These are phyloP conservation scores for Microtus obscurus DNA, from an alignment of 2,797 vertebrate species.

Conservation along the genomic window DNA sequence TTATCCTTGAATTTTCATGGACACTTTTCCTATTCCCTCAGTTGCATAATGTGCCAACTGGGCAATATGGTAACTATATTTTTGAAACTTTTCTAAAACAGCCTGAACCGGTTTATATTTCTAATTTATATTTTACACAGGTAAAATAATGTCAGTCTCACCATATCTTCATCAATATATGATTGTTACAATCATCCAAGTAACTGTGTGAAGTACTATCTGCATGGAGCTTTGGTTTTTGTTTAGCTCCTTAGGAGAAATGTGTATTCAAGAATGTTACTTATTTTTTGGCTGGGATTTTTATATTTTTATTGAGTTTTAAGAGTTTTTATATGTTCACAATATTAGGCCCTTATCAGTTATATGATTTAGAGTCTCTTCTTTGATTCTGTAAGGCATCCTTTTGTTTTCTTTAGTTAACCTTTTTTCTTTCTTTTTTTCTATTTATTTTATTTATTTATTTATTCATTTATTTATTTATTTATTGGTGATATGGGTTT, in stretches of 20 bases:
- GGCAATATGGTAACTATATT: background rate
- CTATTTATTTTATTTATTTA: too few relatives aligned
- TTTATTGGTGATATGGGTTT: background rate
- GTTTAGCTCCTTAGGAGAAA: background rate
- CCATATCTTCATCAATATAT: background rate
- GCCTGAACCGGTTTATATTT: background rate
- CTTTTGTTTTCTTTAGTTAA: background rate
- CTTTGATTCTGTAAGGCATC: background rate
- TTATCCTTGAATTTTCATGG: background rate
- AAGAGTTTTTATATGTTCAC: background rate
- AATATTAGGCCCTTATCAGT: background rate
- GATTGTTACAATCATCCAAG: background rate
- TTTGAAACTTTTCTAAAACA: background rate
- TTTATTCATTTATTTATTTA: too few relatives aligned
- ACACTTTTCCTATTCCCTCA: background rate
- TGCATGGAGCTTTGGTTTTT: background rate
- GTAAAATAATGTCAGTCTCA: background rate
- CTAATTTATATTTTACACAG: background rate
- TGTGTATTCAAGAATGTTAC: background rate
- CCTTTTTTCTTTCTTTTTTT: background rate
- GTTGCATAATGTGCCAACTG: background rate
- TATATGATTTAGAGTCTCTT: background rate
- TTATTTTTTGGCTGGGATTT: background rate
- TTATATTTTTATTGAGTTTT: background rate
- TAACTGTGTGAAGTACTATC: background rate